A percentile compares a stretch with the other conserved stretches of the same genome.
These are phyloP conservation scores for Aphelinus atriplicis DNA, from an alignment of 1,140 invertebrate genomes.

Conservation along the genomic window DNA sequence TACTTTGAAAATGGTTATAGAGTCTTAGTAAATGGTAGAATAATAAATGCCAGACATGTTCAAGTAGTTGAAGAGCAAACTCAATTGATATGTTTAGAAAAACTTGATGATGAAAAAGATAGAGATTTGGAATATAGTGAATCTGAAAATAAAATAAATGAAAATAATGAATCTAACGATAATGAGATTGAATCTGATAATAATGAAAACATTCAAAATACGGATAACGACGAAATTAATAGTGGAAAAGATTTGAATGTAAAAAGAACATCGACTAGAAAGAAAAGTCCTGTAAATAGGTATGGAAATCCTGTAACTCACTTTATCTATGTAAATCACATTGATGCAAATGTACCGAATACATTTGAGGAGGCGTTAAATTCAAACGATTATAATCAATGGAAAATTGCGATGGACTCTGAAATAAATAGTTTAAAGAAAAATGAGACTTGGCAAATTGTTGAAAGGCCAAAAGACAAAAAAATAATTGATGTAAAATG, in stretches of 20 bases:
- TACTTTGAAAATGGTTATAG: constrained; percentile 12
- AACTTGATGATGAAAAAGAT: background rate
- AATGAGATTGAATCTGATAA: too few species aligned
- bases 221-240: too few species aligned
- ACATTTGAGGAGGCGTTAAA: constrained; percentile 1
- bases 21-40: background rate
- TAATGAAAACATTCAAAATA: too few species aligned
- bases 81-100: background rate
- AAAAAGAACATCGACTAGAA: background rate
- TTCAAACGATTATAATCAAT: constrained; percentile 5
- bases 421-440: constrained; percentile 27
- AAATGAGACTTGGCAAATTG: constrained; percentile 30
- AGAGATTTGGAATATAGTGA: background rate
- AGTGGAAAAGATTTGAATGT: background rate
- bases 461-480: constrained; percentile 26
- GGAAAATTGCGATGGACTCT: constrained; percentile 7
- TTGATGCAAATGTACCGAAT: background rate
- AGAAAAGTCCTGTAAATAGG: constrained; percentile 6
- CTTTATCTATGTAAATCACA: constrained; percentile 8
- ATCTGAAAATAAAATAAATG: background rate
- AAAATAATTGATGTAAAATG: constrained; percentile 33
- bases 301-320: background rate
- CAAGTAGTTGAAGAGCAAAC: constrained; percentile 3
- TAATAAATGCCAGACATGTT: constrained; percentile 10
- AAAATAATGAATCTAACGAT: background rate